These are phyloP conservation scores for Rhopalosiphum padi DNA, from an alignment of 1,140 invertebrate genomes.

Conservation along the genomic window DNA sequence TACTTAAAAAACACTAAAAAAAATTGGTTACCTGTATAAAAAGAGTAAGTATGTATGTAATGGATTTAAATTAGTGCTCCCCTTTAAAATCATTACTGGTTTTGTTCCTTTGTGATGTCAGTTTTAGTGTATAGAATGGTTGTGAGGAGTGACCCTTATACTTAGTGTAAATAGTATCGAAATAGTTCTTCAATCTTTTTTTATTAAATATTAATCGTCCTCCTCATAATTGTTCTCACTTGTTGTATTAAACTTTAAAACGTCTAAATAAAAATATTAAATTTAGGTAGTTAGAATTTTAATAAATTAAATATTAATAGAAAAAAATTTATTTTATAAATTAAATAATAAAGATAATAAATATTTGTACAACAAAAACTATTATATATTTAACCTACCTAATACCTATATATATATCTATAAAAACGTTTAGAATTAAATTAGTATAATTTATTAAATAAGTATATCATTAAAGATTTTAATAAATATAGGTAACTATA, in stretches of 20 bases:
- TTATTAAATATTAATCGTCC: not conserved
- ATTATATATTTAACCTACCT: not conserved
- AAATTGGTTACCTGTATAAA: too few relatives aligned
- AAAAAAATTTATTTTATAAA: too few relatives aligned
- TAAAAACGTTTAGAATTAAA: not conserved
- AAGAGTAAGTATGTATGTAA: too few relatives aligned
- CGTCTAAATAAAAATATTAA: not conserved
- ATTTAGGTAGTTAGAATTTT: not conserved
- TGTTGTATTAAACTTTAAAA: not conserved
- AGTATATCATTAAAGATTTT: not conserved
- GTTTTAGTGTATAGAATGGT: too few relatives aligned
- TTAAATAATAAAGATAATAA: not conserved
- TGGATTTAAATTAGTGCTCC: too few relatives aligned
- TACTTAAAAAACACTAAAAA: too few relatives aligned
- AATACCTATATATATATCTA: not conserved
- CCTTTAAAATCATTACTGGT: too few relatives aligned
- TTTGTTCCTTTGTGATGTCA: too few relatives aligned
- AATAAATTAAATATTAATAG: not conserved
- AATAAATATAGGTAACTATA: not conserved
- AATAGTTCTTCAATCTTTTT: not conserved
- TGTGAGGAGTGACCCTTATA: too few relatives aligned
- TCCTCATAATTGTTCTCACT: not conserved
- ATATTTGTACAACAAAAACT: not conserved
- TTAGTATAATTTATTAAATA: too few relatives aligned
- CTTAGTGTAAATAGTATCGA: not conserved